phyloP scores from a whole-genome alignment of 2,797 vertebrate species.

The Takifugu rubripes region DNA sequence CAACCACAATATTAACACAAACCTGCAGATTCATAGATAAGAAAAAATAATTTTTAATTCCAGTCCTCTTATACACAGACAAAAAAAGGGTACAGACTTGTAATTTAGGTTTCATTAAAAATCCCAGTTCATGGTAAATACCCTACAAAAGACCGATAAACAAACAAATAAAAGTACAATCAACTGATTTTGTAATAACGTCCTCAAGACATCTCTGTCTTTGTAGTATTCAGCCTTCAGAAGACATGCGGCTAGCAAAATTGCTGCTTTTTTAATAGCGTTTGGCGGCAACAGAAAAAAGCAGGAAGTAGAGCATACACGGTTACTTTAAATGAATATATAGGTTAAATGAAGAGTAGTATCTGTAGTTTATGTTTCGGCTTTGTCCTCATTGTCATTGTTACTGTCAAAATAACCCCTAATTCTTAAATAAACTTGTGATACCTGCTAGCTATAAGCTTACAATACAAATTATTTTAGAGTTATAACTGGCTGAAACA shows the following conservation, averaged over 20 bases:
- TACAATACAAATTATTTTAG: neutral
- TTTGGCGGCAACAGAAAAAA: neutral
- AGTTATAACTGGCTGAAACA: neutral
- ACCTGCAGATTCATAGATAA: neutral
- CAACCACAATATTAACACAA: too few relatives aligned
- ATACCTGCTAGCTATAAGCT: neutral
- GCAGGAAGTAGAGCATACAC: neutral
- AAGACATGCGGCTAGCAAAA: neutral
- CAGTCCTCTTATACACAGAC: neutral
- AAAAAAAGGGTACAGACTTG: neutral
- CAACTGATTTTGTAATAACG: neutral
- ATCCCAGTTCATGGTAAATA: neutral
- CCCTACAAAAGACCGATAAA: neutral
- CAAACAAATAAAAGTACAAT: neutral
- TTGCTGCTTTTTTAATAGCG: neutral
- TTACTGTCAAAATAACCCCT: neutral
- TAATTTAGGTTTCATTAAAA: neutral
- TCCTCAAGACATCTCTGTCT: neutral
- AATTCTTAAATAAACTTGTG: neutral
- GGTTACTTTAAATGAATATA: slow-evolving; percentile 4
- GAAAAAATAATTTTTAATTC: slow-evolving; percentile 6
- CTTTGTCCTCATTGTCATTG: neutral
- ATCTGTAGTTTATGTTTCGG: slow-evolving; percentile 1
- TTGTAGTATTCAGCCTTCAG: slow-evolving; percentile 5
- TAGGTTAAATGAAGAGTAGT: slow-evolving; percentile 10